Evolutionary conservation across 2,113 vertebrate species (phyloP), one percentile per base, ranked within the genome.

Genomic region (Asarcornis scutulata): DNA sequence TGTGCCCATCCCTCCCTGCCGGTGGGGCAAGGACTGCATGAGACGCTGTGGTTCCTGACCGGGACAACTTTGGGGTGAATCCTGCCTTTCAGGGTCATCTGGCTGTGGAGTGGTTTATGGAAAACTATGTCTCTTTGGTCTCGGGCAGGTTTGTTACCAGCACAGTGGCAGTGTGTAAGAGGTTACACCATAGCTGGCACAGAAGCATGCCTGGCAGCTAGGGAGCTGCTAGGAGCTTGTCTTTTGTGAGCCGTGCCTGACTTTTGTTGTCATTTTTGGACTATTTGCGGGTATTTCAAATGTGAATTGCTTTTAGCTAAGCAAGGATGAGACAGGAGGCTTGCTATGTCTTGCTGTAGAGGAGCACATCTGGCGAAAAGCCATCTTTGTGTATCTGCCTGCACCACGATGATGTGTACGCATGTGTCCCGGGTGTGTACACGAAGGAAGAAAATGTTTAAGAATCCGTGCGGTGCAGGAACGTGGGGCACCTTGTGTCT

Each of bases 401-500:
- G 66, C 80, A 73, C 53, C 0, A 0, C 53, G 40, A 32, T 69
- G 74, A 22, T 44, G 50, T 0, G 0, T 23, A 10, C 59, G 67
- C 0, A 1, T 60, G 83, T 68, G 77, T 81, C 91, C 79, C 0
- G 0, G 80, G 73, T 0, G 0, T 48, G 36, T 29, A 25, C 67
- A 21, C 2, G 66, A 66, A 72, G 50, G 46, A 73, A 63, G 77
- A 82, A 93, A 88, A 87, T 42, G 81, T 87, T 87, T 78, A 80
- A 85, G 93, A 91, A 95, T 97, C 86, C 6, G 5, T 58, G 36
- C 40, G 26, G 67, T 1, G 1, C 13, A 87, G 76, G 58, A 93
- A 64, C 6, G 36, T 66, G 92, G 85, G 93, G 88, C 88, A 96
- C 92, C 86, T 96, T 74, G 75, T 0, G 91, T 96, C 95, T 96